These are phyloP conservation scores for Syngnathus acus DNA, from an alignment of 2,797 vertebrate species.

Conservation along the genomic window DNA sequence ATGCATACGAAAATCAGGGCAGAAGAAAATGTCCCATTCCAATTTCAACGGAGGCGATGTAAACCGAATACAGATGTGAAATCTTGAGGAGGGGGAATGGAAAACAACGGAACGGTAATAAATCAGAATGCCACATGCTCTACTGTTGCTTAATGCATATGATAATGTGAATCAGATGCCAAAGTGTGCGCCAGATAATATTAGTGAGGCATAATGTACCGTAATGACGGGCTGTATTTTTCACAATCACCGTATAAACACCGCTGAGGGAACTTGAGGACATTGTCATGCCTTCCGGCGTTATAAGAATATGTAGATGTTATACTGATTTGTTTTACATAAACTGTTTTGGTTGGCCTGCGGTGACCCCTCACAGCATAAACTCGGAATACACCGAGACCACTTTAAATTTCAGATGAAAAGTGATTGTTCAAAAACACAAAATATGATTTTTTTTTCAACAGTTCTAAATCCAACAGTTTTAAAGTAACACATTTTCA, in stretches of 20 bases:
- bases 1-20: not conserved
- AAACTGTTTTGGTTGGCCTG: conserved; percentile 1
- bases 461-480: not conserved
- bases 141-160: conserved; percentile 9
- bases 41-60: not conserved
- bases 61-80: not conserved
- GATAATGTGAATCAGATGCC: conserved; percentile 5
- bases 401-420: not conserved
- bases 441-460: not conserved
- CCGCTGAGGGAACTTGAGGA: not conserved
- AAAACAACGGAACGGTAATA: conserved; percentile 1
- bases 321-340: not conserved
- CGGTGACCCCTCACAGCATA: conserved; percentile 30
- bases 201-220: not conserved
- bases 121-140: conserved; percentile 4
- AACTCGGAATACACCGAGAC: not conserved
- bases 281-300: not conserved
- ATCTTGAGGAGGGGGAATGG: not conserved
- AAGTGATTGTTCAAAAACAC: not conserved
- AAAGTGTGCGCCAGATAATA: conserved; percentile 15
- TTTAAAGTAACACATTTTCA: not conserved
- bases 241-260: not conserved
- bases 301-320: not conserved
- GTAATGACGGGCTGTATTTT: not conserved
- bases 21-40: not conserved